Conservation (phyloP, 2,113 vertebrate genomes). For the Alligator sinensis region DNA sequence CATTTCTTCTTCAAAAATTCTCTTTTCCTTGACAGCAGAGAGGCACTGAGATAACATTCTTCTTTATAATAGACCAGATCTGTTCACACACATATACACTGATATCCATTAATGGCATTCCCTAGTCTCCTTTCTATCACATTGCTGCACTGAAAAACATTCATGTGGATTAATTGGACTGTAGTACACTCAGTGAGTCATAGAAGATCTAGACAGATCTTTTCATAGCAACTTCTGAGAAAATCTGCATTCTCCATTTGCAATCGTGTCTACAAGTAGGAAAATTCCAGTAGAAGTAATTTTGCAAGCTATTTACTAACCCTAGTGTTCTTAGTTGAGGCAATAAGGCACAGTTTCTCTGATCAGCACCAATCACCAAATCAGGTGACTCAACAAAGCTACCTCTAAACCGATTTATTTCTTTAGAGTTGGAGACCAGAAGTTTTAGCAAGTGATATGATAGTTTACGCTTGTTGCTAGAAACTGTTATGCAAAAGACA, state of each 20-base stretch:
- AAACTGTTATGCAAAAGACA: background rate
- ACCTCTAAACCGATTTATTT: background rate
- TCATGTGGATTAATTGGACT: background rate
- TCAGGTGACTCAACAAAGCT: background rate
- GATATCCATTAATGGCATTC: background rate
- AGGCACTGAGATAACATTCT: rapidly evolving
- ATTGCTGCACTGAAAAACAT: rapidly evolving
- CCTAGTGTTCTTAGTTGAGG: rapidly evolving
- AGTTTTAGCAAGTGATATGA: background rate
- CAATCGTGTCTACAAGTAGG: background rate
- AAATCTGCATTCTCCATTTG: background rate
- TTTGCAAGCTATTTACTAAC: background rate
- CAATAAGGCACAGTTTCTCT: background rate
- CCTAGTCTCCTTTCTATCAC: background rate
- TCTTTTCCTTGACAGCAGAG: background rate
- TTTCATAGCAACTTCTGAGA: background rate
- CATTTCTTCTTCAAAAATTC: background rate
- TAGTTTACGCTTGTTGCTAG: background rate
- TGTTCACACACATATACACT: rapidly evolving
- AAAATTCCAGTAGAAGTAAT: rapidly evolving
- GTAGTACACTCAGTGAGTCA: background rate
- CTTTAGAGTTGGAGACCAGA: background rate
- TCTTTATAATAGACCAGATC: background rate
- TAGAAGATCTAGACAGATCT: background rate
- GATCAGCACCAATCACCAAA: background rate